Percentiles rank a stretch among this genome's conserved stretches.
Evolutionary conservation across 2,888 invertebrate species (phyloP).

Genomic region (Drosophila meridiana): DNA sequence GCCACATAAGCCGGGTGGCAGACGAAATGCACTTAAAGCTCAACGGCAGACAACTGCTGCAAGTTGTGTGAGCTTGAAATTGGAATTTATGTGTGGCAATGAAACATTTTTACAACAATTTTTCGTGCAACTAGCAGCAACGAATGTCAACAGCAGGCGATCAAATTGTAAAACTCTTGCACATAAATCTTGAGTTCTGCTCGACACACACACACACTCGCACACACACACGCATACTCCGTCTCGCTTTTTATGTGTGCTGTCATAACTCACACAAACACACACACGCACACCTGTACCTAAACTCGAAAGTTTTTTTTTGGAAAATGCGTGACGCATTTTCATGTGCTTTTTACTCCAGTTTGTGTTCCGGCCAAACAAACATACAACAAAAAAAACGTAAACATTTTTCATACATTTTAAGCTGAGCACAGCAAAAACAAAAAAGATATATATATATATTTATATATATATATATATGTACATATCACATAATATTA

Average conservation of each 20-base stretch:
- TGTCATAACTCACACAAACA: constrained; percentile 66
- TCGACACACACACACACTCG: neutral
- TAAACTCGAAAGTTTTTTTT: constrained; percentile 29
- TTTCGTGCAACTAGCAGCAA: constrained; percentile 59
- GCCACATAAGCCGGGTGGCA: constrained; percentile 36
- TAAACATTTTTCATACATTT: constrained; percentile 57
- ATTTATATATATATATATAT: neutral
- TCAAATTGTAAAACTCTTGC: constrained; percentile 78
- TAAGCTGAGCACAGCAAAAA: constrained; percentile 9
- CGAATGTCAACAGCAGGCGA: constrained; percentile 77
- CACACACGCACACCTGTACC: constrained; percentile 29
- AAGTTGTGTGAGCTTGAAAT: constrained; percentile 42
- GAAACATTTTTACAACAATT: constrained; percentile 64
- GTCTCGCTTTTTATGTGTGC: constrained; percentile 37
- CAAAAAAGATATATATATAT: neutral
- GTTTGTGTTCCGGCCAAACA: constrained; percentile 47
- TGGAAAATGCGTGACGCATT: constrained; percentile 73
- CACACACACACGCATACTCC: neutral
- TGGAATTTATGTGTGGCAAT: constrained; percentile 70
- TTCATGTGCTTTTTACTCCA: constrained; percentile 46
- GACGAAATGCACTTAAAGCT: constrained; percentile 58
- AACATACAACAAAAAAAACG: constrained; percentile 38
- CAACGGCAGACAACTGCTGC: constrained; percentile 50
- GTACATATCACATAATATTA: constrained; percentile 11
- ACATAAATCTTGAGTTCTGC: constrained; percentile 72